Percentiles rank a stretch among this genome's conserved stretches.
Conservation (phyloP, 2,888 invertebrate genomes). For the Teleogryllus oceanicus region DNA sequence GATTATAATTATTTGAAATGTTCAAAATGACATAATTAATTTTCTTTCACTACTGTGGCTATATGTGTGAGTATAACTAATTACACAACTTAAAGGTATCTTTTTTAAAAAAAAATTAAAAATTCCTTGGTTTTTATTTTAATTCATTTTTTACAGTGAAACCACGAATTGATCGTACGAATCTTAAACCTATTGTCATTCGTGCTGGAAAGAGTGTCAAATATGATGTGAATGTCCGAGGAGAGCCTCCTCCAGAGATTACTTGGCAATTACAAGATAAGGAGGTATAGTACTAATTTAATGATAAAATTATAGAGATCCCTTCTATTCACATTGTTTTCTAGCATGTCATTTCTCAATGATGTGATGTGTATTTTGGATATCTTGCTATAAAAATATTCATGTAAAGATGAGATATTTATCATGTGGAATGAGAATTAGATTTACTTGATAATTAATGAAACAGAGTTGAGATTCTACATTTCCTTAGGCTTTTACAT, state of each 20-base stretch:
- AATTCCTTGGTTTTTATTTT: no score
- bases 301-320: no score
- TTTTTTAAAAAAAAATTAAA: no score
- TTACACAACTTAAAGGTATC: no score
- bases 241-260: constrained; percentile 92
- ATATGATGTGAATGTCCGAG: constrained; percentile 89
- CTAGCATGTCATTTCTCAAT: background rate
- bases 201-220: constrained; percentile 89
- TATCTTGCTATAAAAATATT: no score
- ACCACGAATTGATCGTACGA: constrained; percentile 94
- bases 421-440: no score
- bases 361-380: background rate
- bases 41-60: background rate
- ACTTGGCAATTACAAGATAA: constrained; percentile 83
- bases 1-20: background rate
- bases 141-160: constrained; percentile 64
- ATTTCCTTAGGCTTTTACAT: no score
- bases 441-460: no score
- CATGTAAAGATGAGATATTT: no score
- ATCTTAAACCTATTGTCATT: constrained; percentile 82
- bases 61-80: background rate
- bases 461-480: no score
- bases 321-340: background rate
- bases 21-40: background rate
- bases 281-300: constrained; percentile 50